A percentile compares a stretch with the other conserved stretches of the same genome.
phyloP scores from a whole-genome alignment of 2,888 invertebrate species.

The Crossocerus cetratus region DNA sequence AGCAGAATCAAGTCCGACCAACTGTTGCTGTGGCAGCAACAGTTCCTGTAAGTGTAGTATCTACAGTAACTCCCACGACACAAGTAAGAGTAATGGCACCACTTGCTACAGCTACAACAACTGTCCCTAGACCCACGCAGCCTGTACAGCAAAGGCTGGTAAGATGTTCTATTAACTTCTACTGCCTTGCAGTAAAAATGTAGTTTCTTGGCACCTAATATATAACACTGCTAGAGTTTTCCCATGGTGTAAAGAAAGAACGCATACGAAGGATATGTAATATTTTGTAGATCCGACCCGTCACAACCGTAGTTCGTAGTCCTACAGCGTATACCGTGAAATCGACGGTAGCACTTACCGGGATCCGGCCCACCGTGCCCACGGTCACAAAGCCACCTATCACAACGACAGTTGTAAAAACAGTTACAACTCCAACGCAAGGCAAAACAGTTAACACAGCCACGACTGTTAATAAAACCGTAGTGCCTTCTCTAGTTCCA shows the following conservation, averaged over 20 bases:
- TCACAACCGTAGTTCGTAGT: constrained; percentile 71
- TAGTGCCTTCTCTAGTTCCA: constrained; percentile 78
- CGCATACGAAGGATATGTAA: neutral
- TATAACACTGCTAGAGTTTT: too few relatives aligned
- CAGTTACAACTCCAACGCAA: constrained; percentile 65
- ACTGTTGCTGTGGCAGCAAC: constrained; percentile 74
- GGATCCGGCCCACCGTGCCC: constrained; percentile 64
- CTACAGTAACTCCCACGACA: constrained; percentile 76
- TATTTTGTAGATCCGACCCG: constrained; percentile 69
- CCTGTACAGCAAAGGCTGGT: constrained; percentile 80
- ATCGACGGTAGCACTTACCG: constrained; percentile 69
- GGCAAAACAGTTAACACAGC: constrained; percentile 72
- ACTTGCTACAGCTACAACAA: constrained; percentile 72
- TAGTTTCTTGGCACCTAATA: too few relatives aligned
- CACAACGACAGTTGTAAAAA: constrained; percentile 72
- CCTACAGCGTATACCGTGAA: constrained; percentile 70
- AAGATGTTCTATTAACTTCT: constrained; percentile 29
- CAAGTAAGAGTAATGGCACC: constrained; percentile 83
- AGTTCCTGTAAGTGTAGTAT: constrained; percentile 64
- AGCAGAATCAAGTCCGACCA: constrained; percentile 79
- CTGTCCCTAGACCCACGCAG: constrained; percentile 78
- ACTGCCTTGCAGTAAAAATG: neutral
- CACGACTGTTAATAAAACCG: constrained; percentile 78
- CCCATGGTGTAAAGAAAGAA: too few relatives aligned
- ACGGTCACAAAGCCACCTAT: constrained; percentile 66